Base-by-base conservation (phyloP, 2,888 invertebrate genomes). In the Helicoverpa assulta region DNA sequence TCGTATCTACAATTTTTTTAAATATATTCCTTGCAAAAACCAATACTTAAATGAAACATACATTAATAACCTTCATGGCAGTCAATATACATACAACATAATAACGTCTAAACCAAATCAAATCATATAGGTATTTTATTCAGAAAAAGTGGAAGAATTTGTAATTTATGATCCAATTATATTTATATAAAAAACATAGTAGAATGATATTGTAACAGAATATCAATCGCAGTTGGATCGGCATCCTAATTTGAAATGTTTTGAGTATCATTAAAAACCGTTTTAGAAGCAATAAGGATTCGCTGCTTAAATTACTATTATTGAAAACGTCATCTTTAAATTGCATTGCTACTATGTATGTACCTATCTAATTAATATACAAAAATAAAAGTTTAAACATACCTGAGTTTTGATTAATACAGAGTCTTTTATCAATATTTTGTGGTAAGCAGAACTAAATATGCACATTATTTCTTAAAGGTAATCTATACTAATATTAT, bases 81-180 rank as follows among this genome's bases (percentile, higher is more conserved):
- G 16, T 47, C 16, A 16, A 47, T 5, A 47, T 47, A 47, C 47
- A 47, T 16, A 47, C 47, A n/a, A n/a, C 47, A n/a, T 47, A n/a
- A 47, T n/a, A 47, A 6, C 5, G 1, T 4, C 33, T 33, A 40
- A 40, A 47, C 54, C 18, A 65, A 62, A 63, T 60, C 37, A 63
- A 82, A 76, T 75, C 70, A 80, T 40, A 37, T 0, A 33, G n/a
- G n/a, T 78, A 47, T 47, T n/a, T 47, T 83, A 43, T n/a, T 1
- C 0, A 33, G 70, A 73, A 80, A 62, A 80, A 72, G 53, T 29
- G 57, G 73, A 69, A 77, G 54, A 60, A 21, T 78, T 53, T 82
- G 70, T 83, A 76, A 87, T 90, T 89, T 89, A 89, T 88, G 81
- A 82, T 73, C 88, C 86, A 86, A 91, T 89, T 87, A 89, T 86